Conservation (phyloP, 2,113 vertebrate species). For the Acanthochromis polyacanthus region DNA sequence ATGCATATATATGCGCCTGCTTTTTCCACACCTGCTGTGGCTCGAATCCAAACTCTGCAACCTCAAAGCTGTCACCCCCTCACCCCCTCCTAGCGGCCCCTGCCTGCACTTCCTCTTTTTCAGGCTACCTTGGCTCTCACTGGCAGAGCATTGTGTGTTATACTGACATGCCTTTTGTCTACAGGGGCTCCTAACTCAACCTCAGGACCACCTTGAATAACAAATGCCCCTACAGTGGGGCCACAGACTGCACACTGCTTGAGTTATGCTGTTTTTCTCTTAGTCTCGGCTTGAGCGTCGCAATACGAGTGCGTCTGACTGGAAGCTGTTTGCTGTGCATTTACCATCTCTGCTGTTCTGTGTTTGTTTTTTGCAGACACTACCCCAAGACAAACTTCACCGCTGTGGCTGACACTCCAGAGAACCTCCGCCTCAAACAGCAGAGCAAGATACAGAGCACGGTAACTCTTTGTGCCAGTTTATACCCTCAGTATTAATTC, state of each 20-base stretch:
- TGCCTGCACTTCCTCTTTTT: constrained; percentile 62
- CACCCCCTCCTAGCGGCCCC: background rate
- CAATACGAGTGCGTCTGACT: constrained; percentile 40
- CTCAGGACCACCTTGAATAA: constrained; percentile 73
- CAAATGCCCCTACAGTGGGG: constrained; percentile 57
- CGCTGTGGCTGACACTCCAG: constrained; percentile 95
- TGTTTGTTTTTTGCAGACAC: constrained; percentile 88
- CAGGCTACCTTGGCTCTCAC: constrained; percentile 58
- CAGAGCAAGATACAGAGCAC: constrained; percentile 98
- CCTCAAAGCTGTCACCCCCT: constrained; percentile 42
- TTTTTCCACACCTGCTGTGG: constrained; percentile 65
- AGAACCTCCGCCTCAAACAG: constrained; percentile 97
- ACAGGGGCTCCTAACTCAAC: constrained; percentile 72
- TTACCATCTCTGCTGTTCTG: constrained; percentile 44
- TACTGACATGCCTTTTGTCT: constrained; percentile 76
- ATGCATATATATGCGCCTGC: constrained; percentile 16
- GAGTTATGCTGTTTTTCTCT: constrained; percentile 49
- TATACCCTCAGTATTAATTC: background rate
- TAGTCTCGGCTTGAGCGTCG: constrained; percentile 26
- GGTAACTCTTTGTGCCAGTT: constrained; percentile 80
- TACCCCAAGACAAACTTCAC: constrained; percentile 98
- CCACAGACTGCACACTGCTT: constrained; percentile 63
- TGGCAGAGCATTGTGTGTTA: constrained; percentile 66
- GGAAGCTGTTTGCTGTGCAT: constrained; percentile 29
- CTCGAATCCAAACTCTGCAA: constrained; percentile 46